A percentile compares a stretch with the other conserved stretches of the same genome.
phyloP scores from a whole-genome alignment of 2,888 invertebrate genomes.

The Erebia epiphron region DNA sequence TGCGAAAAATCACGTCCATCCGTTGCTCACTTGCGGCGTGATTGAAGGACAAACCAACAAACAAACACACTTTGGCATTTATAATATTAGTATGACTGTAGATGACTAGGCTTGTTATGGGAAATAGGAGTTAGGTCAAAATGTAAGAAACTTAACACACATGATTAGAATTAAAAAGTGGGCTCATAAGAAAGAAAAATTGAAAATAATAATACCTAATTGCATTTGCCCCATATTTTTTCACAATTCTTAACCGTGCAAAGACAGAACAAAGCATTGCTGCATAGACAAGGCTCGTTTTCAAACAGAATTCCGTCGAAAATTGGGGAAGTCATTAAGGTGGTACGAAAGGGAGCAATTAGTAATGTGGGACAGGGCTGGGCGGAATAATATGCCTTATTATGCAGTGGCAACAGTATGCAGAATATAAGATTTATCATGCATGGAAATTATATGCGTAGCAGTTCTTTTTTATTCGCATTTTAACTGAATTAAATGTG shows the following conservation, averaged over 20 bases:
- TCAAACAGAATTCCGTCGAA: constrained; percentile 62
- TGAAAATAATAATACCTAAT: constrained; percentile 4
- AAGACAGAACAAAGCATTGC: constrained; percentile 34
- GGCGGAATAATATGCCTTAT: constrained; percentile 45
- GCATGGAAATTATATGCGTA: background rate
- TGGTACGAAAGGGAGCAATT: constrained; percentile 67
- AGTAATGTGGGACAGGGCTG: constrained; percentile 61
- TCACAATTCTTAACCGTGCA: constrained; percentile 18
- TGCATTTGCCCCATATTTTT: background rate
- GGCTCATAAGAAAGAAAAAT: background rate
- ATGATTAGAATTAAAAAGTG: too few species aligned
- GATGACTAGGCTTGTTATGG: too few species aligned
- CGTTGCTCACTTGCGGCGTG: too few species aligned
- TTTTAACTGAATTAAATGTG: too few species aligned
- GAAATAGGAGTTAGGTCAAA: too few species aligned
- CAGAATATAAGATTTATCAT: constrained; percentile 26
- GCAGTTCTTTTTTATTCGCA: background rate
- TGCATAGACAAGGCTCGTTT: constrained; percentile 51
- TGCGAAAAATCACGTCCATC: too few species aligned
- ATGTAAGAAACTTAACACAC: too few species aligned
- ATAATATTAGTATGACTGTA: too few species aligned
- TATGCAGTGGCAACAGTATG: constrained; percentile 33
- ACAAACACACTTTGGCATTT: too few species aligned
- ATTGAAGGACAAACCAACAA: too few species aligned
- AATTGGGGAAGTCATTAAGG: constrained; percentile 77